phyloP scores from a whole-genome alignment of 2,888 invertebrate genomes.

The Diarsia dahlii region DNA sequence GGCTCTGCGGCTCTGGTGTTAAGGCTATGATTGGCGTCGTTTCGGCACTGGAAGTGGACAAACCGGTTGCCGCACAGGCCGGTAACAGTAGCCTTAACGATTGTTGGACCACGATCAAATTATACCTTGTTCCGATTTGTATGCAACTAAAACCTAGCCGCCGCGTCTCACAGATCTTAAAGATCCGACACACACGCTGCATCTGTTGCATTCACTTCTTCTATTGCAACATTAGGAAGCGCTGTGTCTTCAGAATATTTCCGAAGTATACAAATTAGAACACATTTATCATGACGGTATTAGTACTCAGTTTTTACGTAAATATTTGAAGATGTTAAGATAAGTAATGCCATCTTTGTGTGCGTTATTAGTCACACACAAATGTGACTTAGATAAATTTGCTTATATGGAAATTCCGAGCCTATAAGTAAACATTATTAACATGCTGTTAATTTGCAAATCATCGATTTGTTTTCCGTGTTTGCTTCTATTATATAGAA shows the following conservation, averaged over 20 bases:
- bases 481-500: constrained; percentile 7
- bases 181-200: constrained; percentile 40
- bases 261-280: constrained; percentile 27
- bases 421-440: constrained; percentile 54
- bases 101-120: constrained; percentile 84
- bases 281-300: constrained; percentile 14
- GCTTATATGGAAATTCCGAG: constrained; percentile 53
- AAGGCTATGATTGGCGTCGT: constrained; percentile 81
- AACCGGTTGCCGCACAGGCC: constrained; percentile 82
- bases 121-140: constrained; percentile 80
- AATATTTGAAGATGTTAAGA: constrained; percentile 52
- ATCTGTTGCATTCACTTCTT: constrained; percentile 59
- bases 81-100: constrained; percentile 88
- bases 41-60: constrained; percentile 80
- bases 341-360: constrained; percentile 50
- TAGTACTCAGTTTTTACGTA: constrained; percentile 34
- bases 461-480: constrained; percentile 35
- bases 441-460: constrained; percentile 38
- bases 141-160: constrained; percentile 62
- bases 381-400: constrained; percentile 57
- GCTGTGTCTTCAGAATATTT: constrained; percentile 14
- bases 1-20: constrained; percentile 73
- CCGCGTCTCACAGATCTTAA: constrained; percentile 32
- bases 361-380: constrained; percentile 55
- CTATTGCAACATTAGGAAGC: constrained; percentile 42